phyloP scores from a whole-genome alignment of 2,113 vertebrate species.

The Zosterops pallidus region DNA sequence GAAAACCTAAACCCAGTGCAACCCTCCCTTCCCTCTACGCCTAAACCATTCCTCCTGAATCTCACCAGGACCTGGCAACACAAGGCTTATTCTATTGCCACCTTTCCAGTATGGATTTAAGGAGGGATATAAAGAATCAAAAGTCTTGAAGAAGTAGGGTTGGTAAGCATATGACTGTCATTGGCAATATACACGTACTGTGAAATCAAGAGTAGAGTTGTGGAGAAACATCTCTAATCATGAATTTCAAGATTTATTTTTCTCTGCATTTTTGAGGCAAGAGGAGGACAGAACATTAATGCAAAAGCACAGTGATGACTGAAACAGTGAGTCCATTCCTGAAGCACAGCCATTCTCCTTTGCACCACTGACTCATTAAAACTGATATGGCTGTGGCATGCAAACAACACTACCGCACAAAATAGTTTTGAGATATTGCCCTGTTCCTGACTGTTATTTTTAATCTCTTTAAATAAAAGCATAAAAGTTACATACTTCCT shows the following conservation, averaged over 20 bases:
- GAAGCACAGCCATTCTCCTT: not conserved
- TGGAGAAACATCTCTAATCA: not conserved
- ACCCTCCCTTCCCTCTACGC: not conserved
- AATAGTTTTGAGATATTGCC: not conserved
- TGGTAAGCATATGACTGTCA: not conserved
- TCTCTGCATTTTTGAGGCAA: not conserved
- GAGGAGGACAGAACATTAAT: not conserved
- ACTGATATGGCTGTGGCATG: not conserved
- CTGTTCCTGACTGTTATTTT: not conserved
- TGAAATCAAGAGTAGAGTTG: not conserved
- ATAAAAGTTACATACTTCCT: not conserved
- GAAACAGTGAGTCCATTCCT: not conserved
- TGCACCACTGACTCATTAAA: not conserved
- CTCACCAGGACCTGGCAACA: not conserved
- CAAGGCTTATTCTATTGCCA: not conserved
- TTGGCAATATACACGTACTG: not conserved
- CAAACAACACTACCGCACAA: not conserved
- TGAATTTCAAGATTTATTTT: not conserved
- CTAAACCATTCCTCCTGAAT: not conserved
- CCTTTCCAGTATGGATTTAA: not conserved
- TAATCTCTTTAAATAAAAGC: not conserved
- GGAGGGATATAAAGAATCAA: not conserved
- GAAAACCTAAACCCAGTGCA: not conserved
- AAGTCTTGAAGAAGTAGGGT: not conserved
- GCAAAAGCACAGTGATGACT: rapidly evolving